phyloP scores from a whole-genome alignment of 1,140 invertebrate genomes.

The Doryteuthis pealeii region DNA sequence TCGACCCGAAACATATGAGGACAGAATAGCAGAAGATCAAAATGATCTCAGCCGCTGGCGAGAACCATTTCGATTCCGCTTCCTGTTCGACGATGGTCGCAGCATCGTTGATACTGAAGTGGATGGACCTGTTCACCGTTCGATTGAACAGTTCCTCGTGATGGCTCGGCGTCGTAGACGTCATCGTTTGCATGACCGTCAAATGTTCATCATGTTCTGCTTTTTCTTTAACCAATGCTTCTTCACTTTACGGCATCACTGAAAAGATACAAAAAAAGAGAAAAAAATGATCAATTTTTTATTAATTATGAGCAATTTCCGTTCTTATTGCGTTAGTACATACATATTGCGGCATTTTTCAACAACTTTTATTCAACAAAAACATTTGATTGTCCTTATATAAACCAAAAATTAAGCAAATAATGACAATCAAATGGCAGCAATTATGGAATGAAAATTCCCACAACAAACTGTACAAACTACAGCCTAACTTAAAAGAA shows the following conservation, averaged over 20 bases:
- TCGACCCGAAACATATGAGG: constrained; percentile 75
- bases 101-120: constrained; percentile 4
- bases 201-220: background rate
- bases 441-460: too few species aligned
- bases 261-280: background rate
- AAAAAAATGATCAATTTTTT: background rate
- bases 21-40: constrained; percentile 73
- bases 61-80: constrained; percentile 36
- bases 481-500: too few species aligned
- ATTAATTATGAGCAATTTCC: background rate
- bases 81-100: constrained; percentile 44
- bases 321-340: background rate
- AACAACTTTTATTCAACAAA: background rate
- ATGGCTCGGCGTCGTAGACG: background rate
- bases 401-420: too few species aligned
- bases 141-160: background rate
- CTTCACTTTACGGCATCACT: background rate
- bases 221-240: background rate
- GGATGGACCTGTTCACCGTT: background rate
- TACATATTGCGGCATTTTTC: background rate
- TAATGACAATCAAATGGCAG: too few species aligned
- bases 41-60: constrained; percentile 33
- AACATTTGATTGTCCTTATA: too few species aligned
- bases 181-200: background rate
- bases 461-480: too few species aligned